Conservation (phyloP, 2,113 vertebrate species). For the Stictonetta naevosa region DNA sequence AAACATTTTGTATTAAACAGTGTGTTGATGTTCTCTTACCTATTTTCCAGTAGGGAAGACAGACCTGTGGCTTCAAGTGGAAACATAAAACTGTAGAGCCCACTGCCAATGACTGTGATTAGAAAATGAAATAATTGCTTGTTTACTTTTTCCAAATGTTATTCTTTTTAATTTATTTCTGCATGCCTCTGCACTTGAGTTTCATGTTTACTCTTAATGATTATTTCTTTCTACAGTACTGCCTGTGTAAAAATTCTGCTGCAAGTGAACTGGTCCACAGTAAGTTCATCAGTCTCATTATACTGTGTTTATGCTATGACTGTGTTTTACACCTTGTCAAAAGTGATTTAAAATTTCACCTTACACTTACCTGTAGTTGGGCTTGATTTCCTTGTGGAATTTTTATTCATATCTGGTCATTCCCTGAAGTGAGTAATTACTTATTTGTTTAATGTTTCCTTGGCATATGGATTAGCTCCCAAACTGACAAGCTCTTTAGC, state of each 20-base stretch:
- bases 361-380: not conserved
- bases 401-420: constrained; percentile 41
- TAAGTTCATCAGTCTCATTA: constrained; percentile 1
- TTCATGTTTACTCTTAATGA: not conserved
- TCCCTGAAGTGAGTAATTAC: constrained; percentile 6
- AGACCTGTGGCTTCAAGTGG: not conserved
- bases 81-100: not conserved
- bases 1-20: not conserved
- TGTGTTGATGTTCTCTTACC: not conserved
- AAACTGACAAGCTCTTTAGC: constrained; percentile 53
- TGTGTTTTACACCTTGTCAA: constrained; percentile 35
- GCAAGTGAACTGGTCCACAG: not conserved
- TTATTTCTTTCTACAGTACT: not conserved
- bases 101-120: not conserved
- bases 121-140: not conserved
- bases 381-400: constrained; percentile 5
- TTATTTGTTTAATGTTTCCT: constrained; percentile 50
- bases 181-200: not conserved
- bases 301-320: constrained; percentile 4
- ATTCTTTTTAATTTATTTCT: not conserved
- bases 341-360: constrained; percentile 42
- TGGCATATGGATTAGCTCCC: constrained; percentile 41
- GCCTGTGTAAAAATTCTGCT: not conserved
- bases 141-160: not conserved
- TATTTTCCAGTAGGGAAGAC: not conserved